These are phyloP conservation scores for Calameuta pallipes DNA, from an alignment of 2,888 invertebrate species.

Conservation along the genomic window DNA sequence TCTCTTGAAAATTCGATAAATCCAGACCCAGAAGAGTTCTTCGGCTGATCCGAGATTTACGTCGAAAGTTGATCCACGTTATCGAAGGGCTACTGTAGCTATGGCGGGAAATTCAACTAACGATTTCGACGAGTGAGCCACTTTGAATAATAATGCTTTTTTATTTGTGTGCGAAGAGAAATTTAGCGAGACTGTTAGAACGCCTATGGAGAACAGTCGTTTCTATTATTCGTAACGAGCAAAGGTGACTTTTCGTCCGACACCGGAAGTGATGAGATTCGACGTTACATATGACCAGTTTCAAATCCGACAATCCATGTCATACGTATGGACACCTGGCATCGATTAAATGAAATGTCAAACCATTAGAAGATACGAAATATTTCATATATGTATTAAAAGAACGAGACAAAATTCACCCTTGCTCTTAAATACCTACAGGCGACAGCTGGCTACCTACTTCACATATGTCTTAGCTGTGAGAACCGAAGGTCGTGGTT, in stretches of 20 bases:
- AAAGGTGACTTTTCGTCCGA: not conserved
- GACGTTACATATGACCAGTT: not conserved
- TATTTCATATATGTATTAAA: not conserved
- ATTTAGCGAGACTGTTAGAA: not conserved
- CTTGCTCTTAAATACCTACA: not conserved
- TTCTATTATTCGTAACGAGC: not conserved
- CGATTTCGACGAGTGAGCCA: not conserved
- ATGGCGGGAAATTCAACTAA: not conserved
- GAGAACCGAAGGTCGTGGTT: not conserved
- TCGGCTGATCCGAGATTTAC: not conserved
- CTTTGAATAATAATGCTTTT: not conserved
- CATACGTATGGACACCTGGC: not conserved
- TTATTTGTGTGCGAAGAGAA: not conserved
- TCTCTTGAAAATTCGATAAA: not conserved
- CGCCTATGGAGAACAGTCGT: not conserved
- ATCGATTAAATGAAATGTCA: not conserved
- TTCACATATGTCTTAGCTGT: not conserved
- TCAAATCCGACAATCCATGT: not conserved
- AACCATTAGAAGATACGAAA: not conserved
- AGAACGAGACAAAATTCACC: not conserved
- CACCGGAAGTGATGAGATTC: not conserved
- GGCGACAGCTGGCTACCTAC: slow-evolving; percentile 5
- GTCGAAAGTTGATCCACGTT: not conserved
- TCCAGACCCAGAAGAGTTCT: not conserved
- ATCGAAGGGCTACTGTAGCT: not conserved